These are phyloP conservation scores for Formica selysi DNA, from an alignment of 1,140 invertebrate genomes.

Conservation along the genomic window DNA sequence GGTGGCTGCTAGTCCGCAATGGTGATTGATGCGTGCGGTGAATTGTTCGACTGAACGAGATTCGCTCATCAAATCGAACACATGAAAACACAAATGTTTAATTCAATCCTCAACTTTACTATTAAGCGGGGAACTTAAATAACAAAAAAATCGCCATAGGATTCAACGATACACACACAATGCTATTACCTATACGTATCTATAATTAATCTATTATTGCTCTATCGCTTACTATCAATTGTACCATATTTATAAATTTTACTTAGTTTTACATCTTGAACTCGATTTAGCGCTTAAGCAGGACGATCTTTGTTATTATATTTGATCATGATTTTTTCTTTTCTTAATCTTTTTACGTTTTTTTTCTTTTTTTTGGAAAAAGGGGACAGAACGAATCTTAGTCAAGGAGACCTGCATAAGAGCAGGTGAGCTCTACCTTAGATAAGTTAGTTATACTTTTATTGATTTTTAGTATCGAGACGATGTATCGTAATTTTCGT, in stretches of 20 bases:
- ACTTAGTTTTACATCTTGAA: constrained; percentile 84
- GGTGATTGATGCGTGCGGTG: constrained; percentile 80
- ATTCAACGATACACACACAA: constrained; percentile 82
- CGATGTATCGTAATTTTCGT: constrained; percentile 81
- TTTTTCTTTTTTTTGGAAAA: constrained; percentile 74
- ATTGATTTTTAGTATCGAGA: constrained; percentile 81
- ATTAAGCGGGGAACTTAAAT: constrained; percentile 77
- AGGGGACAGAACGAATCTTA: constrained; percentile 74
- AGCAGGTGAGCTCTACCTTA: constrained; percentile 74
- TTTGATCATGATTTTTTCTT: constrained; percentile 64
- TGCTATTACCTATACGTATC: constrained; percentile 84
- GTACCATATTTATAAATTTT: constrained; percentile 85
- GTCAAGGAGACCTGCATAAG: constrained; percentile 67
- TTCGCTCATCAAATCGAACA: constrained; percentile 77
- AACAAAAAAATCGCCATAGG: constrained; percentile 80
- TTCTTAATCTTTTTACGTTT: constrained; percentile 59
- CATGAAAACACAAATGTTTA: constrained; percentile 76
- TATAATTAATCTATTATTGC: constrained; percentile 83
- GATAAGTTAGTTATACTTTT: constrained; percentile 80
- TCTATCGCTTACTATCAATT: constrained; percentile 84
- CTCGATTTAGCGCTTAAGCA: constrained; percentile 78
- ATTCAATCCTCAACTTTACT: constrained; percentile 77
- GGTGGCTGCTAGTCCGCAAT: constrained; percentile 85
- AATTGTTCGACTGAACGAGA: constrained; percentile 76
- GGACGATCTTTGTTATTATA: constrained; percentile 66